Base-by-base conservation (phyloP, 2,888 invertebrate genomes). In the Macrophya annulata region DNA sequence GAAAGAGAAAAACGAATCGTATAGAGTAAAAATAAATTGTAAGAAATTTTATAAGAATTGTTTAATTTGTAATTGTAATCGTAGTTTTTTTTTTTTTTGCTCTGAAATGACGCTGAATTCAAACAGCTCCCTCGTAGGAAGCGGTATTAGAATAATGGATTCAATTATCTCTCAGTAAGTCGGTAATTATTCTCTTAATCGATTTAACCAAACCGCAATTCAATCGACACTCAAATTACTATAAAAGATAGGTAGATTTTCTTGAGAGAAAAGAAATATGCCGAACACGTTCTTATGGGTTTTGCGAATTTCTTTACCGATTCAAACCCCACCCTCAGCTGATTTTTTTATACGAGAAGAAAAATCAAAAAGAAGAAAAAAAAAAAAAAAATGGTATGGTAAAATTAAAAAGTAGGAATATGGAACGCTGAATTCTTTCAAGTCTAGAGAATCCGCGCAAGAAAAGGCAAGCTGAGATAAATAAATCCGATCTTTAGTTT, bases 151-250 rank as follows among this genome's bases (percentile, higher is more conserved):
- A 83, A 83, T 83, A 83, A 83, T 83, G 83, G 51, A 83, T 83
- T 83, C n/a, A 71, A 83, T 83, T 83, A 83, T 83, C 83, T 71
- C 48, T 25, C 31, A 25, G 83, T 68, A 48, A 83, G 83, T 83
- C 83, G 68, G 48, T 71, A 83, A 83, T 83, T 83, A 83, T 83
- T 83, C 83, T 17, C n/a, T 31, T 83, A 83, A 83, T 68, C 71
- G 83, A 71, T 71, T 83, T 83, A 83, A 83, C 83, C 25, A 83
- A 83, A 71, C 51, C 83, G 48, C 83, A 71, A 83, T 83, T 83
- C 43, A 48, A 83, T 83, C 83, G 71, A 68, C n/a, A 83, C 68
- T 48, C 83, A 12, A 83, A 83, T 83, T 83, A 68, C 83, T 65
- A 31, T 31, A 21, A 40, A 40, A 48, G 68, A 65, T 83, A 83